Conservation (phyloP, 1,140 invertebrate genomes). For the Proctacanthus coquilletti region DNA sequence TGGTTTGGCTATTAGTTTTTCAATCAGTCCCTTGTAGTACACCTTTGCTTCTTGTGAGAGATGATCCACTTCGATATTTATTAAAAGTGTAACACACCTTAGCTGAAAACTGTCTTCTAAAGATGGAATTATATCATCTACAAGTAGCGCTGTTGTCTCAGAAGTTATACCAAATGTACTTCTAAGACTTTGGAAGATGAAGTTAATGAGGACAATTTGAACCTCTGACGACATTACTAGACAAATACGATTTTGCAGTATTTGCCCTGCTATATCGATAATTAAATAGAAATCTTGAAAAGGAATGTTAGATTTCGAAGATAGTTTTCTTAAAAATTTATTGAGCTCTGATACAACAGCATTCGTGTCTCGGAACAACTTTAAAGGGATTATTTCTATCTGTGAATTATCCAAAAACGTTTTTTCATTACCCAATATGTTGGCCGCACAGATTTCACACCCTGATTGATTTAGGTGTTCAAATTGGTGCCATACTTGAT, state of each 20-base stretch:
- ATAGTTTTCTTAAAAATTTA: background rate
- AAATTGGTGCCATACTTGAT: background rate
- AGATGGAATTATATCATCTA: background rate
- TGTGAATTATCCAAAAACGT: background rate
- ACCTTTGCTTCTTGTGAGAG: background rate
- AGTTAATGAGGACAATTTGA: background rate
- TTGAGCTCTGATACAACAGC: background rate
- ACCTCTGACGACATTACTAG: background rate
- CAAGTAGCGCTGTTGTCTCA: background rate
- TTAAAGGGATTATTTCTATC: background rate
- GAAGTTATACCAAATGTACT: background rate
- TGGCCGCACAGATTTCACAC: background rate
- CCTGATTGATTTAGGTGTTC: background rate
- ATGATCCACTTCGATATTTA: background rate
- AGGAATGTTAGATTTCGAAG: background rate
- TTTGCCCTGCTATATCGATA: background rate
- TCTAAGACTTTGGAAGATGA: background rate
- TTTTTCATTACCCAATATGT: background rate
- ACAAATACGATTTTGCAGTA: background rate
- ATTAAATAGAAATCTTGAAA: background rate
- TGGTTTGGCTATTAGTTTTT: background rate
- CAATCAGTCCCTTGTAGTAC: background rate
- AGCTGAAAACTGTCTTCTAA: background rate
- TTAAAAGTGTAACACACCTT: background rate
- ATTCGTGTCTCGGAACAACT: background rate